Base-by-base conservation (phyloP, 2,888 invertebrate genomes). In the Trileptium ribeirensis region DNA sequence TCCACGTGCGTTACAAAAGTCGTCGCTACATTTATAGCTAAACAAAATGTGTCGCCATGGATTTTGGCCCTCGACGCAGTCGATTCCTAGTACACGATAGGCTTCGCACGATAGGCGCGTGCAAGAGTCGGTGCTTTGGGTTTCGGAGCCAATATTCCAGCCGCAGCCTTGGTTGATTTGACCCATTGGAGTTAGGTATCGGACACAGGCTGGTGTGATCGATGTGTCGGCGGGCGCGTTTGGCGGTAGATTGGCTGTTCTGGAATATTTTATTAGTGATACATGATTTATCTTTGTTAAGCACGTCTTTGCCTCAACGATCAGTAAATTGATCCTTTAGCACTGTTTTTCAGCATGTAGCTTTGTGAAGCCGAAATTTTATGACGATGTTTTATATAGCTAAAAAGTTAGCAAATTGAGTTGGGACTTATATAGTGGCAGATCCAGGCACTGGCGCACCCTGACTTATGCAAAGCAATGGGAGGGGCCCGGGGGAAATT, bases 151-250 rank as follows among this genome's bases (percentile, higher is more conserved):
- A 36, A 36, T 70, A 36, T 70, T 70, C 70, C 70, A 70, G 70
- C 70, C 70, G n/a, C 70, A 70, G 36, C 70, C 70, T 36, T 31
- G 33, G 33, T 70, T 70, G 70, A 70, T 70, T 36, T 70, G 31
- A 29, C 70, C 70, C 70, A 8, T 8, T 8, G 70, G 70, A 29
- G 70, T 70, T 31, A 70, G 33, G 36, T 70, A 70, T 8, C 70
- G 31, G 15, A 70, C 31, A 31, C 36, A 70, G n/a, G 70, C 33
- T n/a, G 70, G 51, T 51, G 51, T 51, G 51, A 51, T 51, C 8
- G 51, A 51, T 51, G 24, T 24, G 24, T 51, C 51, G n/a, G n/a
- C n/a, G n/a, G n/a, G n/a, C 24, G 8, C 8, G 51, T 51, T 51
- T 51, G 8, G 51, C 24, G 51, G 51, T 51, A 51, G 51, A 24